Evolutionary conservation across 1,140 invertebrate genomes (phyloP).

Genomic region (Caenorhabditis inopinata): DNA sequence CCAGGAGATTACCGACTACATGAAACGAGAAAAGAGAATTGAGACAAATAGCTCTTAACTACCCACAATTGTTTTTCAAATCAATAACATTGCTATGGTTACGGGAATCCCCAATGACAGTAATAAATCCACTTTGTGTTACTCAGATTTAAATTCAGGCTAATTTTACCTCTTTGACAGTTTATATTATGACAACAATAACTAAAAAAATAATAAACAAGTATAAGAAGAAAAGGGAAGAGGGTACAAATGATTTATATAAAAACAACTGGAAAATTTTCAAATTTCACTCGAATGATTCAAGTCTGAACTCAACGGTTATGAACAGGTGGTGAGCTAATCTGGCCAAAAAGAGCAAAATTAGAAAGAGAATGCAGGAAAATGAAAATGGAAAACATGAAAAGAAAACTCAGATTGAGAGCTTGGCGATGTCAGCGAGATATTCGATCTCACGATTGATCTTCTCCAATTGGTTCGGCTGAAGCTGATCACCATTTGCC

Average conservation of each 20-base stretch:
- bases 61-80: neutral
- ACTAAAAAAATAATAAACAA: neutral
- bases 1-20: constrained; percentile 41
- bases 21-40: constrained; percentile 58
- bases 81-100: neutral
- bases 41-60: constrained; percentile 50
- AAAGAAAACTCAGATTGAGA: neutral
- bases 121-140: too few relatives aligned
- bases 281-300: constrained; percentile 16
- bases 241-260: neutral
- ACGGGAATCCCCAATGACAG: too few relatives aligned
- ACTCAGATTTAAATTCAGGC: too few relatives aligned
- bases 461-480: constrained; percentile 62
- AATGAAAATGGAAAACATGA: neutral
- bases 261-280: constrained; percentile 18
- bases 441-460: constrained; percentile 50
- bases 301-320: constrained; percentile 14
- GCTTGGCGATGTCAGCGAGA: constrained; percentile 19
- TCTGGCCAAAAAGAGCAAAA: neutral
- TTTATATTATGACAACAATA: constrained; percentile 11
- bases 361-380: neutral
- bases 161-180: too few relatives aligned
- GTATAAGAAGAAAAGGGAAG: neutral
- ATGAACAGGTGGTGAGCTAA: neutral
- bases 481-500: constrained; percentile 50